phyloP scores from a whole-genome alignment of 2,888 invertebrate genomes.

The Chymomyza fuscimana region DNA sequence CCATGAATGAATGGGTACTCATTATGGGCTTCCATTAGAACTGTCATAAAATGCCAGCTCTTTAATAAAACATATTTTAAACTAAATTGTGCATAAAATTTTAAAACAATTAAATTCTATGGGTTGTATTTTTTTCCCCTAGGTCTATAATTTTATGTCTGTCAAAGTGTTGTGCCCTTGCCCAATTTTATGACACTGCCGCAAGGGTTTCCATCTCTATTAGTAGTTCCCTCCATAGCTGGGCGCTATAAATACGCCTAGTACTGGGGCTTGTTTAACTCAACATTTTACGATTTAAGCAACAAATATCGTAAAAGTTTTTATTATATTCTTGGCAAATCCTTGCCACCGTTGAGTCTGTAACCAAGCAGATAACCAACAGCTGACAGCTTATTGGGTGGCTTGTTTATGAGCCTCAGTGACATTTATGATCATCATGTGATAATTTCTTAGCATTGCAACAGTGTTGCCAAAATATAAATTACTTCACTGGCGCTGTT shows the following conservation, averaged over 20 bases:
- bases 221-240: background rate
- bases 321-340: conserved; percentile 58
- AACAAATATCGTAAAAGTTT: conserved; percentile 58
- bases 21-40: conserved; percentile 64
- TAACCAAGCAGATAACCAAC: background rate
- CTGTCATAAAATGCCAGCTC: conserved; percentile 55
- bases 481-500: background rate
- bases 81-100: conserved; percentile 70
- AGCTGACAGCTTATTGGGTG: conserved; percentile 59
- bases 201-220: conserved; percentile 26
- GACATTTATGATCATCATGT: conserved; percentile 58
- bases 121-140: conserved; percentile 35
- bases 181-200: conserved; percentile 11
- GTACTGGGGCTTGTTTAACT: conserved; percentile 27
- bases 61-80: conserved; percentile 73
- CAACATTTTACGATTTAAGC: conserved; percentile 56
- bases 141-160: conserved; percentile 36
- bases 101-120: conserved; percentile 64
- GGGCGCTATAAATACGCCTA: background rate
- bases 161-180: conserved; percentile 27
- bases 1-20: conserved; percentile 46
- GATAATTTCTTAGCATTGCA: conserved; percentile 60
- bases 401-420: conserved; percentile 36
- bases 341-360: conserved; percentile 28
- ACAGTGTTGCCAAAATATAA: conserved; percentile 52